phyloP scores from a whole-genome alignment of 2,113 vertebrate genomes.

The Anguilla japonica region DNA sequence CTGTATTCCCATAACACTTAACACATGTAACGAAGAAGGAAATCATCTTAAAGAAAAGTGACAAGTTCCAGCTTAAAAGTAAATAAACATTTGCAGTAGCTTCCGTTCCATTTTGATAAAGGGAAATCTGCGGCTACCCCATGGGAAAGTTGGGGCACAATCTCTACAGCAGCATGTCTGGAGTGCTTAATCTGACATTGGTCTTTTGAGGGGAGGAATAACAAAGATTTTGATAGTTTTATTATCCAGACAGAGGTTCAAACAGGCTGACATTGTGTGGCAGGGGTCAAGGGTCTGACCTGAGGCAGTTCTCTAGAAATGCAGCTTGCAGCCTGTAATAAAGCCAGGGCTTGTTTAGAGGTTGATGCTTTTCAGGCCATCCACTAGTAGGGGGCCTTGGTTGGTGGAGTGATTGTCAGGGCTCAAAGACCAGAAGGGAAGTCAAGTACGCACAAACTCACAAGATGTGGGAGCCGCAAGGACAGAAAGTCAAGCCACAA shows the following conservation, averaged over 20 bases:
- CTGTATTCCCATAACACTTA: constrained; percentile 9
- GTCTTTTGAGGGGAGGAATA: constrained; percentile 29
- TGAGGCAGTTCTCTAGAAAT: constrained; percentile 4
- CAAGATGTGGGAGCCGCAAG: constrained; percentile 22
- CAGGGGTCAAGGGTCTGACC: constrained; percentile 47
- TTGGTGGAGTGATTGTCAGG: constrained; percentile 49
- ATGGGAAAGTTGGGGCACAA: not conserved
- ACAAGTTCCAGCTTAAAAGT: constrained; percentile 22
- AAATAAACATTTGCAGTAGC: not conserved
- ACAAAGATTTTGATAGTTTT: constrained; percentile 37
- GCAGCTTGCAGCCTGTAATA: constrained; percentile 42
- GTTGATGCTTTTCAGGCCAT: constrained; percentile 49
- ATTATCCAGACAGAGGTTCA: constrained; percentile 43
- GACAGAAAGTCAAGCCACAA: not conserved
- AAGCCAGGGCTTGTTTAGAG: constrained; percentile 47
- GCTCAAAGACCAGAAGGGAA: constrained; percentile 51
- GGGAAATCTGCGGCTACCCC: not conserved
- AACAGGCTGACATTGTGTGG: constrained; percentile 43
- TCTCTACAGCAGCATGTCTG: constrained; percentile 11
- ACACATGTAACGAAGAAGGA: not conserved
- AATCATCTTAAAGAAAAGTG: not conserved
- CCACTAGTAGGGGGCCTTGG: constrained; percentile 45
- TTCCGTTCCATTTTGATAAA: not conserved
- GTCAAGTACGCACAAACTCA: constrained; percentile 46
- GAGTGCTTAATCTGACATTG: constrained; percentile 7